Conservation (phyloP, 1,140 invertebrate genomes). For the Apolygus lucorum region DNA sequence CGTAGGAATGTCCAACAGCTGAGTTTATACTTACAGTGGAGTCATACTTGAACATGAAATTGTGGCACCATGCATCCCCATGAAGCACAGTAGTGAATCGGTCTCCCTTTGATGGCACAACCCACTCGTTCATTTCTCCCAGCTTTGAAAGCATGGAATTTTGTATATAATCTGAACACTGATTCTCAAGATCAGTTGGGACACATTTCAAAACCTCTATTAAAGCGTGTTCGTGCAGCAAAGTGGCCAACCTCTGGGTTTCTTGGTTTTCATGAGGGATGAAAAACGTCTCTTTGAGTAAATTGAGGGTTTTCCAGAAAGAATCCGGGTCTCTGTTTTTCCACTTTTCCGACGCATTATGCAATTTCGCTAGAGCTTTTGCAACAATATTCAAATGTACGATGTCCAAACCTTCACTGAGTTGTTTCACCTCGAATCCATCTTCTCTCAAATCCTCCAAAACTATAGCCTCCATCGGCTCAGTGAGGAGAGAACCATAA, state of each 20-base stretch:
- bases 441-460: not conserved
- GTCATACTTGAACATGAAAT: not conserved
- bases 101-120: not conserved
- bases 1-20: no score
- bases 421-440: not conserved
- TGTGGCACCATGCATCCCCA: not conserved
- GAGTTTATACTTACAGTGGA: no score
- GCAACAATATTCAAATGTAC: not conserved
- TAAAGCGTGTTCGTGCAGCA: not conserved
- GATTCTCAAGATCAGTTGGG: not conserved
- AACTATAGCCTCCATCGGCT: not conserved
- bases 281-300: not conserved
- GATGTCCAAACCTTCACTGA: not conserved
- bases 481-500: not conserved
- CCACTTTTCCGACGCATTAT: not conserved
- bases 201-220: not conserved
- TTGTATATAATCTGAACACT: not conserved
- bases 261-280: not conserved
- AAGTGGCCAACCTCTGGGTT: not conserved
- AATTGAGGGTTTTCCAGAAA: not conserved
- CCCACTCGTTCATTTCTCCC: not conserved
- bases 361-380: not conserved
- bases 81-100: not conserved
- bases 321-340: not conserved
- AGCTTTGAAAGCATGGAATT: not conserved